A percentile compares a stretch with the other conserved stretches of the same genome.
Evolutionary conservation across 2,113 vertebrate genomes (phyloP).

Genomic region (Salvelinus fontinalis): DNA sequence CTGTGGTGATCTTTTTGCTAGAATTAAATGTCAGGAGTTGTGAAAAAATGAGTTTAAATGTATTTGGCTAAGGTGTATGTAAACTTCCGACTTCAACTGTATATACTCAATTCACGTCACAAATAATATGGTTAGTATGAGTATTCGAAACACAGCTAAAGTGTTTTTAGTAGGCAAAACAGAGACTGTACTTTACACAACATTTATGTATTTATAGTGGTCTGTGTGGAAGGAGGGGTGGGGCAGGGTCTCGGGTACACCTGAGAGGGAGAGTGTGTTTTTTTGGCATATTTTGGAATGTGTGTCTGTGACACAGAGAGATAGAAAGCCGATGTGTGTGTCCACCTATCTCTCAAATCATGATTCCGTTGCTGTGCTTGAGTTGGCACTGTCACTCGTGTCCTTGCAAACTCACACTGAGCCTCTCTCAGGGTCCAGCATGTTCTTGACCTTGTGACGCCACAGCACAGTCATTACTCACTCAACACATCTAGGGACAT

Average conservation of each 20-base stretch:
- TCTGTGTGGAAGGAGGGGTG: too few species aligned
- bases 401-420: slow-evolving; percentile 9
- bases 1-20: too few species aligned
- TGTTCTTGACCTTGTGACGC: slow-evolving; percentile 18
- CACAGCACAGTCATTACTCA: slow-evolving; percentile 13
- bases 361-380: neutral
- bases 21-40: too few species aligned
- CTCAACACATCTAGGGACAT: slow-evolving; percentile 15
- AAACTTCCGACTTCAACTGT: too few species aligned
- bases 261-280: too few species aligned
- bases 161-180: neutral
- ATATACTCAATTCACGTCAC: too few species aligned
- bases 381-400: neutral
- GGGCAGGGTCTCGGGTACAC: too few species aligned
- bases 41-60: too few species aligned
- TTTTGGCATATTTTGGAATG: neutral
- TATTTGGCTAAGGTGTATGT: too few species aligned
- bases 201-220: too few species aligned
- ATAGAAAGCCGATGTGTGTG: neutral
- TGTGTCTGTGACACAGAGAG: neutral
- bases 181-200: neutral
- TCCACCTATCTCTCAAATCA: neutral
- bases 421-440: slow-evolving; percentile 11
- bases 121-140: too few species aligned
- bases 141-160: too few species aligned